Base-by-base conservation (phyloP, 2,888 invertebrate species). In the Dynastes tityus region DNA sequence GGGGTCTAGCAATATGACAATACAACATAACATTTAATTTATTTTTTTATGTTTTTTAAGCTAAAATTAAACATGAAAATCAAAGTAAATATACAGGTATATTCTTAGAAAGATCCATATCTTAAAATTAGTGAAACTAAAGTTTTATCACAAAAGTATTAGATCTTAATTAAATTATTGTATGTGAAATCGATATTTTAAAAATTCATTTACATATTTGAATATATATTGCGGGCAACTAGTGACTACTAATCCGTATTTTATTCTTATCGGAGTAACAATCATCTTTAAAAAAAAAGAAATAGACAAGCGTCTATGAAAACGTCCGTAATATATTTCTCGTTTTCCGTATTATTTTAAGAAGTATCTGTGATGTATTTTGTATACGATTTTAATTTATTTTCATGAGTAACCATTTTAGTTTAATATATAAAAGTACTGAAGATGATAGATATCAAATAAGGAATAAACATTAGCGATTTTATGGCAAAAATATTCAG, bases 361-460 rank as follows among this genome's bases (percentile, higher is more conserved):
- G 84, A 83, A 82, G 82, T 80, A 85, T 82, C 86, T 86, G 86
- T 86, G 86, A 86, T 86, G 83, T 83, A 84, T 85, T 85, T 86
- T 85, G 85, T 86, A 86, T 86, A 86, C 86, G 86, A 85, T 49
- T 80, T 83, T 81, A 80, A 80, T 81, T 78, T 74, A 64, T 71
- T 45, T 68, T 58, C 13, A 13, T 53, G 11, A 61, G 4, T 61
- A 11, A 2, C 0, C 27, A 29, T 6, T 61, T 61, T 61, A 61
- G 16, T 16, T 1, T 55, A 11, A 53, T 68, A 29, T 13, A 29
- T 16, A 51, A 58, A 67, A 65, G 58, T 67, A 55, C 37, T 68
- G 11, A 61, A 9, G 61, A 13, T 27, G 29, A 27, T 61, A 61
- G 76, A 40, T 67, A 53, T 63, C n/a, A 22, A 45, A 49, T 37